Conservation (phyloP, 2,113 vertebrate genomes). For the Melospiza georgiana region DNA sequence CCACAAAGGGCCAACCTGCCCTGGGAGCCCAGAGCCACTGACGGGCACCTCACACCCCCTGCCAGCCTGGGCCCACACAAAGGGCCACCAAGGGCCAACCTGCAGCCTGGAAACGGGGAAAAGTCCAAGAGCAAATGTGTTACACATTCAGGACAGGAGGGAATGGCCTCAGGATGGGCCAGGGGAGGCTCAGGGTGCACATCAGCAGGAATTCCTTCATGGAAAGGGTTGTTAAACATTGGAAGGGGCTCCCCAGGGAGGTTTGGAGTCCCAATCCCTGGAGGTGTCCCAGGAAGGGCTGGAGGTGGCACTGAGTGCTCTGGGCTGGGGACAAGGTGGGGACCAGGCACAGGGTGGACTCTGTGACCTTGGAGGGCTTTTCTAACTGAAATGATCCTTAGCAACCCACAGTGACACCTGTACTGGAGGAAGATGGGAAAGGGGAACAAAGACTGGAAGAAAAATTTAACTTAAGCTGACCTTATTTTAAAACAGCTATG, state of each 20-base stretch:
- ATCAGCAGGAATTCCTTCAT: fast-evolving
- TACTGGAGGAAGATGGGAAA: neutral
- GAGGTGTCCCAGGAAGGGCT: neutral
- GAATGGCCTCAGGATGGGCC: fast-evolving
- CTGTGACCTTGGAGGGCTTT: neutral
- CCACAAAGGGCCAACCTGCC: too few species aligned
- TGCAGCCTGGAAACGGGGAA: fast-evolving
- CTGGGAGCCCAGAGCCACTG: too few species aligned
- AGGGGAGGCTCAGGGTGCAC: neutral
- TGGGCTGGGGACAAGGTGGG: neutral
- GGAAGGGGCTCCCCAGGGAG: neutral
- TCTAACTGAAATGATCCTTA: neutral
- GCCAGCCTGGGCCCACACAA: too few species aligned
- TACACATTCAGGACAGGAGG: neutral
- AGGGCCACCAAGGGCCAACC: too few species aligned
- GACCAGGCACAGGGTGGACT: fast-evolving
- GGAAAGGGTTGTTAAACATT: fast-evolving
- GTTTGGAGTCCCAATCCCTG: fast-evolving
- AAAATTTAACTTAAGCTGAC: neutral
- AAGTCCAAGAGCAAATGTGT: fast-evolving
- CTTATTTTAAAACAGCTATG: neutral
- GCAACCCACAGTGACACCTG: neutral
- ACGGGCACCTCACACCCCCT: too few species aligned
- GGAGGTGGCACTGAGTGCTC: fast-evolving
- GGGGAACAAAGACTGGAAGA: neutral